Evolutionary conservation across 2,888 invertebrate genomes (phyloP), one percentile per base, ranked within the genome.

Genomic region (Tachina lurida): DNA sequence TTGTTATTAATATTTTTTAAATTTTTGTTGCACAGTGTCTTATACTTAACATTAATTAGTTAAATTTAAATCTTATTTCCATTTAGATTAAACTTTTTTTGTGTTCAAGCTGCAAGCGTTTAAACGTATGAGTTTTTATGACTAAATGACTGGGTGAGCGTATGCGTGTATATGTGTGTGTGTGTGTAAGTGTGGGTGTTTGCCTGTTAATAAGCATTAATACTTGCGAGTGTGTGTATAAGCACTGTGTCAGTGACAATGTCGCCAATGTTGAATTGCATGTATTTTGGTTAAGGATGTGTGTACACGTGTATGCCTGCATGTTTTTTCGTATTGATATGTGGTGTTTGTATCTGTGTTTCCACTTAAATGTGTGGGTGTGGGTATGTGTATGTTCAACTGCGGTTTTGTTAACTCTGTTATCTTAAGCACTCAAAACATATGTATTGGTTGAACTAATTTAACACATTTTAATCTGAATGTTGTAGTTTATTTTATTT

Each of bases 361-460:
- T 41, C 0, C 10, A 1, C 19, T 49, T 41, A 1, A 17, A n/a
- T 19, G 41, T 47, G 58, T 31, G 31, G 3, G 13, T 39, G 31
- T 60, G 39, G 13, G 9, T 45, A 8, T 52, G 1, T 15, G 10
- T 70, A 10, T 54, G 39, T 63, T 41, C 56, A 13, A 70, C 9
- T 65, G 63, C 47, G 63, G 76, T 76, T 63, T 56, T 68, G 60
- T 75, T 52, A 68, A 54, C 52, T 75, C 17, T 63, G 75, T 84
- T 84, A 76, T 84, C 75, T 79, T 58, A 4, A 63, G 63, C 39
- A 63, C 39, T 22, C 41, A 54, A 65, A 81, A 71, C 71, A 80
- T 60, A 60, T 77, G 81, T 77, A 73, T 81, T 63, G 68, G 76
- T 68, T 82, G 65, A 85, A 82, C 49, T 78, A 77, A 75, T 82